These are phyloP conservation scores for Diplazon laetatorius DNA, from an alignment of 2,888 invertebrate species.

Conservation along the genomic window DNA sequence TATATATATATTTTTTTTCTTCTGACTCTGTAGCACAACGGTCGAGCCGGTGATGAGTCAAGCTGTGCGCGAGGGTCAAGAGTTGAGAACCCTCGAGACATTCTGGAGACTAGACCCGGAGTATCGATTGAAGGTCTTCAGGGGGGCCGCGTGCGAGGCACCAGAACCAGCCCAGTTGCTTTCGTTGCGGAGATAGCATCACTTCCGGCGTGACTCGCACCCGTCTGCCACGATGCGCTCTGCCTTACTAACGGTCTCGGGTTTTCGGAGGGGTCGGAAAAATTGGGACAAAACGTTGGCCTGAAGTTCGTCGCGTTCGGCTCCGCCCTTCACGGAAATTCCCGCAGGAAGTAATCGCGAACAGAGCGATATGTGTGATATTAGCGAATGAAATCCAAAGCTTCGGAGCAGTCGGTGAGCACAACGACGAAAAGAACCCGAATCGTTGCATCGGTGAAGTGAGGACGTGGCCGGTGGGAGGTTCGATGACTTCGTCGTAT, in stretches of 20 bases:
- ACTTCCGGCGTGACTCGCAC: constrained; percentile 66
- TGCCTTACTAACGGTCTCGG: constrained; percentile 25
- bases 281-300: constrained; percentile 60
- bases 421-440: constrained; percentile 20
- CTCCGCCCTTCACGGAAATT: constrained; percentile 31
- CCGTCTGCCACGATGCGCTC: constrained; percentile 54
- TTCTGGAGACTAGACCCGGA: constrained; percentile 63
- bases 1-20: neutral
- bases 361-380: constrained; percentile 40
- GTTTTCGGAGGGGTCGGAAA: constrained; percentile 44
- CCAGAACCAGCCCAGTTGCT: constrained; percentile 54
- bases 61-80: constrained; percentile 57
- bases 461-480: constrained; percentile 33
- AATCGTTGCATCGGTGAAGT: constrained; percentile 19
- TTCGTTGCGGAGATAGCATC: constrained; percentile 58
- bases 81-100: constrained; percentile 67
- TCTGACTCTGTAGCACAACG: neutral
- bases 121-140: constrained; percentile 62
- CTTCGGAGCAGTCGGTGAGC: constrained; percentile 36
- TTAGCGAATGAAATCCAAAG: constrained; percentile 38
- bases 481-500: constrained; percentile 68
- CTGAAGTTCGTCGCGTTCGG: constrained; percentile 54
- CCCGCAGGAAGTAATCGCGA: constrained; percentile 28
- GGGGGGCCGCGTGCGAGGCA: constrained; percentile 51
- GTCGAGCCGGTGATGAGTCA: constrained; percentile 33